These are phyloP conservation scores for Aurelia coerulea DNA, from an alignment of 30 jellyfish, hydroid and myxozoan genomes.

Conservation along the genomic window DNA sequence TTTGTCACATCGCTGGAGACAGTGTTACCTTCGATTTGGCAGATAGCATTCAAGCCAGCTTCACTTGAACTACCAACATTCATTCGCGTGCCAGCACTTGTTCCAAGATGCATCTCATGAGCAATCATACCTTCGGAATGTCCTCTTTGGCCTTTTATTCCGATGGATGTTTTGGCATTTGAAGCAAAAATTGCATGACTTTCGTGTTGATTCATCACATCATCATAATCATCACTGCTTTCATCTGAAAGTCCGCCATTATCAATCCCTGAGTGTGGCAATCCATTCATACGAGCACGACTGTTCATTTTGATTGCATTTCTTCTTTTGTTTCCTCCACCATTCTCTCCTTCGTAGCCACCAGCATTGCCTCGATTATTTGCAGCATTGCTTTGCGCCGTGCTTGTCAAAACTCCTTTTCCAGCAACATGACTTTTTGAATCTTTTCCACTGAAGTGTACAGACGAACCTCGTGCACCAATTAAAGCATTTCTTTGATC, in stretches of 20 bases:
- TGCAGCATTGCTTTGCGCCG: neutral
- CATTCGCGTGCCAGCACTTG: too few species aligned
- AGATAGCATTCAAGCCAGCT: too few species aligned
- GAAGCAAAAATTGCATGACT: neutral
- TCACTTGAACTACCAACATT: too few species aligned
- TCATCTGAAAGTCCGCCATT: conserved; percentile 15
- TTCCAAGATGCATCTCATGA: too few species aligned
- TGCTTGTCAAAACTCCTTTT: neutral
- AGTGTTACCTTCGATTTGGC: too few species aligned
- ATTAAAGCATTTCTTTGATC: neutral
- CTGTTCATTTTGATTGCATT: neutral
- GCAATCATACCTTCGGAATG: too few species aligned
- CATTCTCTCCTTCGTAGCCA: too few species aligned
- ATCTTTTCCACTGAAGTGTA: neutral
- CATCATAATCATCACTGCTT: neutral
- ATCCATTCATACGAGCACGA: neutral
- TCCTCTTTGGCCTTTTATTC: neutral
- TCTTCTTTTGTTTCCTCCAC: neutral
- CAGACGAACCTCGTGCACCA: neutral
- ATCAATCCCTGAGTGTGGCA: conserved; percentile 10
- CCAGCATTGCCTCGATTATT: neutral
- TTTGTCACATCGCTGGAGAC: too few species aligned
- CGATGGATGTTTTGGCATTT: neutral
- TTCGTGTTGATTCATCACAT: neutral
- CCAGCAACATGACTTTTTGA: neutral